These are phyloP conservation scores for Bhutanitis thaidina DNA, from an alignment of 2,888 invertebrate species.

Conservation along the genomic window DNA sequence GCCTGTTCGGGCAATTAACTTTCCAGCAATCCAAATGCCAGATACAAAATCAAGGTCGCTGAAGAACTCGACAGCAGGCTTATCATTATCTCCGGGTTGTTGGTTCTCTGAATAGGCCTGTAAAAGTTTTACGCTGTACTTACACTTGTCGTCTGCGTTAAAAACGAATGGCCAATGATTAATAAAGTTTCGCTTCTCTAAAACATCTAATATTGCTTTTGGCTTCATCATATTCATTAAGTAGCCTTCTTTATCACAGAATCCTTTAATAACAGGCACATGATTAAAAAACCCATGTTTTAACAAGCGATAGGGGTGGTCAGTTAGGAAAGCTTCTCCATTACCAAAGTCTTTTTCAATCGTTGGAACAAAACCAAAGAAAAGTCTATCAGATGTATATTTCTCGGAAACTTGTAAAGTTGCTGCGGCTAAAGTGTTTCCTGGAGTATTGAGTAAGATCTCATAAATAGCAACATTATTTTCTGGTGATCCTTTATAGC, in stretches of 20 bases:
- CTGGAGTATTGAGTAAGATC: slow-evolving; percentile 30
- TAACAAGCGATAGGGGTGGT: slow-evolving; percentile 54
- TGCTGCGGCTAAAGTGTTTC: slow-evolving; percentile 25
- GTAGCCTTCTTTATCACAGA: slow-evolving; percentile 66
- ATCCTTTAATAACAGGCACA: slow-evolving; percentile 70
- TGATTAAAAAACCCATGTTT: slow-evolving; percentile 48
- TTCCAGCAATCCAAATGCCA: slow-evolving; percentile 34
- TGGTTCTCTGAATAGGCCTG: slow-evolving; percentile 1
- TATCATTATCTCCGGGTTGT: slow-evolving; percentile 26
- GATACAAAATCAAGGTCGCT: slow-evolving; percentile 40
- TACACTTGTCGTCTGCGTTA: slow-evolving; percentile 23
- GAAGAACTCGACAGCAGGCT: slow-evolving; percentile 38
- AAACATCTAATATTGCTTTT: slow-evolving; percentile 30
- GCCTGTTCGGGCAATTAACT: slow-evolving; percentile 26
- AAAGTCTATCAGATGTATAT: slow-evolving; percentile 29
- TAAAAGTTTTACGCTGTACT: slow-evolving; percentile 20
- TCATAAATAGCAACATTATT: slow-evolving; percentile 33
- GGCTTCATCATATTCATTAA: slow-evolving; percentile 39
- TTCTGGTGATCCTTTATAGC: slow-evolving; percentile 33
- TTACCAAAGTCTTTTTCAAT: slow-evolving; percentile 46
- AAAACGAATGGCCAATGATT: slow-evolving; percentile 32
- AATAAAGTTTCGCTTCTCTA: slow-evolving; percentile 31
- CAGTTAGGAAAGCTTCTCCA: slow-evolving; percentile 38
- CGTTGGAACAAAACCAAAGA: slow-evolving; percentile 47
- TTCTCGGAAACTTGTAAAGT: slow-evolving; percentile 27